Evolutionary conservation across 2,797 vertebrate species (phyloP).

Genomic region (Spea hammondii): DNA sequence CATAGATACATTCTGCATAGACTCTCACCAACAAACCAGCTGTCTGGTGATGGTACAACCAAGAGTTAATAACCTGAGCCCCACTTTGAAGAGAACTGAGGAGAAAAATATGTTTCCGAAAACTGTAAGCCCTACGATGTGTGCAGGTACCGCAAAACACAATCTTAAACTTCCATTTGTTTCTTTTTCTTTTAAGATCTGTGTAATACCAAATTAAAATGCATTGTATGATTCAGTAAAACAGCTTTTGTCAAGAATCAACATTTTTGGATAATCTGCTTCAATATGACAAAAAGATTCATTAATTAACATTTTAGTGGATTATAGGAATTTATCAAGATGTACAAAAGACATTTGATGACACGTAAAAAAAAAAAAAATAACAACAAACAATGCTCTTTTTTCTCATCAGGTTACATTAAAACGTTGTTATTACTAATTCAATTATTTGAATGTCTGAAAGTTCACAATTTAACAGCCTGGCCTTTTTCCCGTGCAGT

Average conservation of each 20-base stretch:
- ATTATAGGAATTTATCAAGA: slow-evolving; percentile 14
- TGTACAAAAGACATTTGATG: neutral
- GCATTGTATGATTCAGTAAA: neutral
- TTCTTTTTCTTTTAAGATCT: too few species aligned
- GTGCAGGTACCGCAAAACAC: too few species aligned
- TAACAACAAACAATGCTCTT: neutral
- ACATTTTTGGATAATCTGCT: neutral
- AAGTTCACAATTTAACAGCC: neutral
- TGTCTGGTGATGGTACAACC: slow-evolving; percentile 42
- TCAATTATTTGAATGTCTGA: neutral
- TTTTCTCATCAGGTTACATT: slow-evolving; percentile 9
- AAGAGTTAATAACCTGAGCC: slow-evolving; percentile 43
- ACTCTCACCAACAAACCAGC: slow-evolving; percentile 51
- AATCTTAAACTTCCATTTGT: too few species aligned
- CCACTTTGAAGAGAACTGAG: slow-evolving; percentile 6
- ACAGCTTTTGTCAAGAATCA: slow-evolving; percentile 3
- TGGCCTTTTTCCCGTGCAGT: neutral
- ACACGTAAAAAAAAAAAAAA: neutral
- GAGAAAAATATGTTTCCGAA: too few species aligned
- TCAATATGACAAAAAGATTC: neutral
- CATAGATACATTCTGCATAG: slow-evolving; percentile 53
- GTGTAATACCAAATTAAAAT: too few species aligned
- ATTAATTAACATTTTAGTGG: neutral
- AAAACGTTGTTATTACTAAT: neutral
- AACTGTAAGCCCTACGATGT: too few species aligned